Percentiles rank a stretch among this genome's conserved stretches.
Conservation (phyloP, 2,113 vertebrate genomes). For the Sisor rabdophorus region DNA sequence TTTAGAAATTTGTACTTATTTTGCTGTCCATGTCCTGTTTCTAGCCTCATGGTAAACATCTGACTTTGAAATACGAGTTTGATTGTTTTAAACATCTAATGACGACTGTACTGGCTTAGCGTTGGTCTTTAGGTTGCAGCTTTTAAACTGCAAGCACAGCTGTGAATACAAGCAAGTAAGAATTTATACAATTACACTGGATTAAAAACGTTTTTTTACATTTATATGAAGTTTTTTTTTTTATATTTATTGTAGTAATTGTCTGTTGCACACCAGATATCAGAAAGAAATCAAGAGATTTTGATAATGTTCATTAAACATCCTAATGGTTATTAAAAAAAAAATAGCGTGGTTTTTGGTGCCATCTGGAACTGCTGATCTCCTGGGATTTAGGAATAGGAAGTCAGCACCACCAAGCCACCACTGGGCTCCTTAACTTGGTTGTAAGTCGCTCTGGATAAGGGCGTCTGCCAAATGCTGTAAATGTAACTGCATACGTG, state of each 20-base stretch:
- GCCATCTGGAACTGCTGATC: not conserved
- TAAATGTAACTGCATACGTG: too few relatives aligned
- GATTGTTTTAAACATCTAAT: too few relatives aligned
- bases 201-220: conserved; percentile 27
- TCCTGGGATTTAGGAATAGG: too few relatives aligned
- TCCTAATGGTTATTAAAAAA: too few relatives aligned
- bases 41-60: not conserved
- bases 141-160: not conserved
- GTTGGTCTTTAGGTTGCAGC: not conserved
- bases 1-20: not conserved
- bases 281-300: not conserved
- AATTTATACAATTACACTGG: conserved; percentile 4
- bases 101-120: not conserved
- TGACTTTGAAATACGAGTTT: not conserved
- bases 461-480: too few relatives aligned
- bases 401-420: too few relatives aligned
- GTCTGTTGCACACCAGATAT: not conserved
- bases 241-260: not conserved
- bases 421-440: too few relatives aligned
- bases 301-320: not conserved
- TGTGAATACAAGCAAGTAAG: not conserved
- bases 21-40: not conserved
- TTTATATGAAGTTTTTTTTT: not conserved
- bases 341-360: not conserved
- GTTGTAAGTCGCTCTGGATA: too few relatives aligned